Percentiles rank a stretch among this genome's conserved stretches.
phyloP scores from a whole-genome alignment of 2,888 invertebrate species.

The Chymomyza amoena region DNA sequence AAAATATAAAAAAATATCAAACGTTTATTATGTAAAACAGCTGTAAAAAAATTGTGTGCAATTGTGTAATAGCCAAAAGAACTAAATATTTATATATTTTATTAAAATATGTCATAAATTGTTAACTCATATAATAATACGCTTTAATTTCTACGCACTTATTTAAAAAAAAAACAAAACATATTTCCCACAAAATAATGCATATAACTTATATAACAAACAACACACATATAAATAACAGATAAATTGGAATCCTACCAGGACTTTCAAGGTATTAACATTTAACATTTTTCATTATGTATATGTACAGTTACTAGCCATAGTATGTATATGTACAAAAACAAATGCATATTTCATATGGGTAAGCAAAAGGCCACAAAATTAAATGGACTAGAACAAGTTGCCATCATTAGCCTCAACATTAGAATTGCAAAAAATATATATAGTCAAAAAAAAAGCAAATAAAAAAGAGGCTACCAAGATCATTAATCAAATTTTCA shows the following conservation, averaged over 20 bases:
- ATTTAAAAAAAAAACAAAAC: slow-evolving; percentile 36
- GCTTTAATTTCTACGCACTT: slow-evolving; percentile 61
- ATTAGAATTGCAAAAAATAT: slow-evolving; percentile 1
- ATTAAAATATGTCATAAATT: slow-evolving; percentile 18
- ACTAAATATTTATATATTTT: slow-evolving; percentile 31
- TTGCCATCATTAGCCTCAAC: slow-evolving; percentile 56
- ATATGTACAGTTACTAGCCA: slow-evolving; percentile 40
- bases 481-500: slow-evolving; percentile 69
- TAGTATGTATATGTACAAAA: neutral
- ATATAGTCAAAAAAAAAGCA: neutral
- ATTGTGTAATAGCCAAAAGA: neutral
- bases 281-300: slow-evolving; percentile 63
- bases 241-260: slow-evolving; percentile 80
- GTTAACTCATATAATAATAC: slow-evolving; percentile 52
- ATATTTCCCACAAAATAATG: neutral
- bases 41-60: neutral
- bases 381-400: slow-evolving; percentile 65
- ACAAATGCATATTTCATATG: slow-evolving; percentile 35
- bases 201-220: slow-evolving; percentile 58
- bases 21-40: neutral
- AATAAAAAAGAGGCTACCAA: slow-evolving; percentile 35
- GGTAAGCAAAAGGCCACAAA: slow-evolving; percentile 54
- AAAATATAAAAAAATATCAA: too few relatives aligned
- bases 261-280: slow-evolving; percentile 79
- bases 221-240: slow-evolving; percentile 67